These are phyloP conservation scores for Machimus rusticus DNA, from an alignment of 2,888 invertebrate species.

Conservation along the genomic window DNA sequence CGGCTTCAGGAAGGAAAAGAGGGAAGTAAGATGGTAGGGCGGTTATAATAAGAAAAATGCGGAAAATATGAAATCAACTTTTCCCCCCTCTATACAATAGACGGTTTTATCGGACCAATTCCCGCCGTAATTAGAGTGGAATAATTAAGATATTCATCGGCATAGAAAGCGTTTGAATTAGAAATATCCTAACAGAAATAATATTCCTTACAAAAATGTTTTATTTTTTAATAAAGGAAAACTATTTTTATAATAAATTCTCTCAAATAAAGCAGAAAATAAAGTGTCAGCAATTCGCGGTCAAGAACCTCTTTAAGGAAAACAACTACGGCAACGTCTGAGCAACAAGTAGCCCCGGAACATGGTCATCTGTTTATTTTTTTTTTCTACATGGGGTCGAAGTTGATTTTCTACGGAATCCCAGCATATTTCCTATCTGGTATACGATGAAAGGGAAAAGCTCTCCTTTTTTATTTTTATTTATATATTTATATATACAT, in stretches of 20 bases:
- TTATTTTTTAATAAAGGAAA: too few species aligned
- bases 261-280: too few species aligned
- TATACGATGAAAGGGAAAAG: neutral
- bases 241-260: too few species aligned
- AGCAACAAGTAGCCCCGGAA: neutral
- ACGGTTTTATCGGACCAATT: neutral
- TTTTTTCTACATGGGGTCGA: neutral
- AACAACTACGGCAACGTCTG: too few species aligned
- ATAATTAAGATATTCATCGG: neutral
- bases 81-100: neutral
- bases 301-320: too few species aligned
- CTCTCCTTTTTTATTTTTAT: neutral
- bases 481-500: too few species aligned
- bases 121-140: neutral
- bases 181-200: too few species aligned
- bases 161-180: neutral
- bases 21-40: neutral
- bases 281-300: too few species aligned
- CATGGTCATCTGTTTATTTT: neutral
- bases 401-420: neutral
- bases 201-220: too few species aligned
- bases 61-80: neutral
- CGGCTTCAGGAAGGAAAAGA: neutral
- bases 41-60: neutral
- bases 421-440: neutral